Percentiles rank a stretch among this genome's conserved stretches.
Conservation (phyloP, 2,113 vertebrate genomes). For the Mohoua ochrocephala region DNA sequence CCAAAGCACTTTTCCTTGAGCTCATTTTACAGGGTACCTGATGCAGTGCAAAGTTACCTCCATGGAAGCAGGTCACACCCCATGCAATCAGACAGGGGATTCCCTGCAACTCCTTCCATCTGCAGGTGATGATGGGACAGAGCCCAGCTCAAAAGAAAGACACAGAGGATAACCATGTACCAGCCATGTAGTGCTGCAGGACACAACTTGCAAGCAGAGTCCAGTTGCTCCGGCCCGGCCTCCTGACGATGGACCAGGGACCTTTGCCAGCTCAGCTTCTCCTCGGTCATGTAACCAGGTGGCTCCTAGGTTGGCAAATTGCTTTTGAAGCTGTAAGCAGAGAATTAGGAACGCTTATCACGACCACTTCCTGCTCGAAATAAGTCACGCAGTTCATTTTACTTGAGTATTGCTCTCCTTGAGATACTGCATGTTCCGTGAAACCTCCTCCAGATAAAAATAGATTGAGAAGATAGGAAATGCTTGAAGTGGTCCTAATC, state of each 20-base stretch:
- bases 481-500: background rate
- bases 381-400: background rate
- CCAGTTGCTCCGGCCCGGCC: background rate
- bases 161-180: background rate
- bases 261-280: background rate
- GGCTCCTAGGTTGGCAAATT: background rate
- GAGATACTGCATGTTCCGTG: background rate
- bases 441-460: conserved; percentile 1
- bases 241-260: background rate
- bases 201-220: background rate
- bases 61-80: background rate
- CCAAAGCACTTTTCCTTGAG: background rate
- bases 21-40: background rate
- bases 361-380: background rate
- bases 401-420: background rate
- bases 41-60: background rate
- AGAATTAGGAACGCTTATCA: background rate
- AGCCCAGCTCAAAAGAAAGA: background rate
- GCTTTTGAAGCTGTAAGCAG: background rate
- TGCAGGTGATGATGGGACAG: background rate
- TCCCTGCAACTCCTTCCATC: background rate
- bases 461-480: background rate
- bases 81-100: background rate
- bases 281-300: background rate
- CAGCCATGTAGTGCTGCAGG: background rate